Evolutionary conservation across 2,797 vertebrate genomes (phyloP).

Genomic region (Etheostoma perlongum): DNA sequence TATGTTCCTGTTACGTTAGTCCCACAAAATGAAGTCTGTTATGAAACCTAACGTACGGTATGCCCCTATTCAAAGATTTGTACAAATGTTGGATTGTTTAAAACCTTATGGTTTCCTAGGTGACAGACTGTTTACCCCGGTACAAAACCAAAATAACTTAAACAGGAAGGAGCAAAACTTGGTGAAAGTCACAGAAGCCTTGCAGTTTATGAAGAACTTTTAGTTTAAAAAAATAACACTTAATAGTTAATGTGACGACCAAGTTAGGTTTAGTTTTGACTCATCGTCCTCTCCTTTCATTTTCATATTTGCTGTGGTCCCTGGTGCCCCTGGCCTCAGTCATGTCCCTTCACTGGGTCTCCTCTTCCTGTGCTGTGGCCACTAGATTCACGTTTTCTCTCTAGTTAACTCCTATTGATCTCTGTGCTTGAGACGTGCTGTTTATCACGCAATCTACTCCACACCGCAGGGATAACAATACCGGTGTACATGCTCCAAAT

Average conservation of each 20-base stretch:
- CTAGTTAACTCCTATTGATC: conserved; percentile 54
- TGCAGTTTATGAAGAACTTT: conserved; percentile 4
- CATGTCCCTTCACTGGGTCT: neutral
- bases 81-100: neutral
- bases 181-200: neutral
- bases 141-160: conserved; percentile 10
- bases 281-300: neutral
- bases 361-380: conserved; percentile 2
- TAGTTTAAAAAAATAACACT: conserved; percentile 6
- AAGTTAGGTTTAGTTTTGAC: neutral
- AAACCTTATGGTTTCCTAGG: neutral
- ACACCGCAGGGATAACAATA: conserved; percentile 24
- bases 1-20: no score
- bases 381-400: conserved; percentile 21
- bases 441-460: conserved; percentile 34
- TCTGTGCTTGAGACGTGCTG: conserved; percentile 17
- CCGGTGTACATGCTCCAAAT: conserved; percentile 23
- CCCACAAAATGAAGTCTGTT: neutral
- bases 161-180: conserved; percentile 31
- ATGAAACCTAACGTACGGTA: neutral
- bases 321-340: conserved; percentile 7
- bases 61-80: neutral
- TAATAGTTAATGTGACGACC: neutral
- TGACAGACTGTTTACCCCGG: conserved; percentile 19
- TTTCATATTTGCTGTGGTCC: neutral